Percentiles rank a stretch among this genome's conserved stretches.
These are phyloP conservation scores for Phalanger gymnotis DNA, from an alignment of 2,797 vertebrate species.

Conservation along the genomic window DNA sequence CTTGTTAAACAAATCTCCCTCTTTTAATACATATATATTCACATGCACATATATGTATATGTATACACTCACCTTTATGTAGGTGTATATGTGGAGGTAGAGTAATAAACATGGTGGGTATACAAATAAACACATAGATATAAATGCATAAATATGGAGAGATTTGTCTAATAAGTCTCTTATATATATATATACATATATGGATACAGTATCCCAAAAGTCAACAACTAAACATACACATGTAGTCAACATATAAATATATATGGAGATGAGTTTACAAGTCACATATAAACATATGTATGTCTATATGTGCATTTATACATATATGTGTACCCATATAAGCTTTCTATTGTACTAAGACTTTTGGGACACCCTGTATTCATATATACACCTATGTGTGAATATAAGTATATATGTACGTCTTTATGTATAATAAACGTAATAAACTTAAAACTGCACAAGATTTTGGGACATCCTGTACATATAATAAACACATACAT, in stretches of 20 bases:
- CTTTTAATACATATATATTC: neutral
- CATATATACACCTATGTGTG: neutral
- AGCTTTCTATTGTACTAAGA: neutral
- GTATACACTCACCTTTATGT: neutral
- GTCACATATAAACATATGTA: neutral
- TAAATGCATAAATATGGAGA: neutral
- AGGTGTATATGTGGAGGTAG: neutral
- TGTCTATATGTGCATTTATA: neutral
- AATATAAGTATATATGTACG: neutral
- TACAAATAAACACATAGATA: neutral
- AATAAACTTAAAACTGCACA: too few species aligned
- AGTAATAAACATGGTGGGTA: neutral
- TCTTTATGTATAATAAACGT: too few species aligned
- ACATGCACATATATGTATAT: neutral
- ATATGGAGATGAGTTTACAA: neutral
- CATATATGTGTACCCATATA: neutral
- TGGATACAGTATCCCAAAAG: neutral
- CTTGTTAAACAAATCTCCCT: neutral
- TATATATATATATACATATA: neutral
- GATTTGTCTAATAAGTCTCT: neutral
- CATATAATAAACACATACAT: too few species aligned
- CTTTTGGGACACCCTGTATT: neutral
- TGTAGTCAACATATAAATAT: neutral
- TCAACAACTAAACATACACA: neutral
- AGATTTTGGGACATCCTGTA: neutral